Base-by-base conservation (phyloP, 23 tunicate species). In the Ciona savignyi region DNA sequence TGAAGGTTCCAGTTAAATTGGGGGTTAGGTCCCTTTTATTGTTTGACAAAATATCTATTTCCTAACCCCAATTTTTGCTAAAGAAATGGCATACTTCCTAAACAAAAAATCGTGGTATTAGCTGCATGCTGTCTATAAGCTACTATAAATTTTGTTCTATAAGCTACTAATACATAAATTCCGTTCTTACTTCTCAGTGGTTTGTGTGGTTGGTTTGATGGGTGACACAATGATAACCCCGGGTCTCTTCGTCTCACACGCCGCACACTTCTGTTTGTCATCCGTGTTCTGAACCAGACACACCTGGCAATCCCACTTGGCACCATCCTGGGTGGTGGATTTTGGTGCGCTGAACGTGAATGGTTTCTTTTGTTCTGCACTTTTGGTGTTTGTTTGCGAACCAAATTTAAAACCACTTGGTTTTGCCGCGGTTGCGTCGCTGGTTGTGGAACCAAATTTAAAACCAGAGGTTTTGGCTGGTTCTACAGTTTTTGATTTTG, bases 171-270 rank as follows among this genome's bases (percentile, higher is more conserved):
- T 9, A 42, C 56, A 42, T 42, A 9, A 42, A 6, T n/a, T n/a
- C n/a, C n/a, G n/a, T n/a, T n/a, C n/a, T n/a, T n/a, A n/a, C n/a
- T n/a, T n/a, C n/a, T n/a, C n/a, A n/a, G n/a, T n/a, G n/a, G n/a
- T n/a, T n/a, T n/a, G n/a, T n/a, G n/a, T n/a, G n/a, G n/a, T 42
- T 6, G 56, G 56, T 42, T 42, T 42, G 15, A 42, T 42, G 9
- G 56, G 56, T 42, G 56, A 42, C 15, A 42, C 15, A 42, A 42
- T 42, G 11, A 42, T 42, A 6, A 15, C 56, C 15, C 72, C 81
- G 29, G 81, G 81, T 21, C 33, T n/a, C 1, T 72, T 35, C 32
- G 72, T 77, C 33, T 65, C 63, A 33, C 81, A 77, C 0, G 81
- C 81, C 6, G 22, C 72, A 32, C 81, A 77, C n/a, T 65, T 77